Conservation (phyloP, 1,140 invertebrate genomes). For the Rhagoletis zephyria region DNA sequence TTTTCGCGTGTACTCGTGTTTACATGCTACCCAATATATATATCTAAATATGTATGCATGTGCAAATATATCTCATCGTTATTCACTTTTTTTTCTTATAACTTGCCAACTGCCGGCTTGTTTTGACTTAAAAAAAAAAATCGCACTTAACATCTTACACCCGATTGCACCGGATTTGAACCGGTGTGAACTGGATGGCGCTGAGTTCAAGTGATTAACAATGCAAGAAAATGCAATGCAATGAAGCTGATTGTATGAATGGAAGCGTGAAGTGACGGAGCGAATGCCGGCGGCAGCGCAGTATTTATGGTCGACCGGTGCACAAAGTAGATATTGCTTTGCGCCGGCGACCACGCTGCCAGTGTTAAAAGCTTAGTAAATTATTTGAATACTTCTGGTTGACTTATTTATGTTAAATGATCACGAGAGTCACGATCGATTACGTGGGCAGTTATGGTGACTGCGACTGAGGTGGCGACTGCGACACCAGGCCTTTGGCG, state of each 20-base stretch:
- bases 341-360: too few relatives aligned
- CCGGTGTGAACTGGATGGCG: conserved; percentile 42
- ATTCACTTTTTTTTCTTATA: background rate
- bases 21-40: background rate
- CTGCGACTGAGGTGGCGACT: background rate
- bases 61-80: too few relatives aligned
- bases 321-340: background rate
- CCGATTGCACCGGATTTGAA: conserved; percentile 44
- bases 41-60: background rate
- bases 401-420: background rate
- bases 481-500: background rate
- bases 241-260: background rate
- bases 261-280: background rate
- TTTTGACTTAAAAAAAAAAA: background rate
- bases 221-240: background rate
- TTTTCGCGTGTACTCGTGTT: background rate
- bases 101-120: background rate
- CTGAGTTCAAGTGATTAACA: conserved; percentile 27
- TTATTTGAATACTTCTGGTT: background rate
- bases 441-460: background rate
- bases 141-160: conserved; percentile 2
- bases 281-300: background rate
- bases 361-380: background rate
- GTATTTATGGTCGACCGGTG: background rate
- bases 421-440: conserved; percentile 32